Base-by-base conservation (phyloP, 2,113 vertebrate species). In the Arizona elegans region DNA sequence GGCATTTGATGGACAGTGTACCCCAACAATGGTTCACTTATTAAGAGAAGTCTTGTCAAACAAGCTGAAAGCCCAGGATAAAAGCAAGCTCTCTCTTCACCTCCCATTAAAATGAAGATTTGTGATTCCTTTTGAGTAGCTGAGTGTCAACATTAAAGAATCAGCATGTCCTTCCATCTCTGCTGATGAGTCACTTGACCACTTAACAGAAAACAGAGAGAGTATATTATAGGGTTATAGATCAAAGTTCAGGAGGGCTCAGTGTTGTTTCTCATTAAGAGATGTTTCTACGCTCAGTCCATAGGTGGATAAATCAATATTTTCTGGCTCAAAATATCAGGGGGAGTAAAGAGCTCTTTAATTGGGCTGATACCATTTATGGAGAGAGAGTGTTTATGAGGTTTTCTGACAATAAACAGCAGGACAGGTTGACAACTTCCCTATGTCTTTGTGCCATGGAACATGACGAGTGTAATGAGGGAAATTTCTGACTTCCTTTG, bases 131-230 rank as follows among this genome's bases (percentile, higher is more conserved):
- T 96, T 92, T 52, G 87, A 96, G 95, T 94, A 96, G 96, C 96
- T 92, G 90, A 95, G 93, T 90, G 93, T 96, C 96, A 93, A 95
- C 94, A 96, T 94, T 96, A 97, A 97, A 96, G 95, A 95, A 96
- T 95, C 93, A 90, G 91, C 93, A 81, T 93, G 93, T 96, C 94
- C 95, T 96, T 96, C 97, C 96, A 58, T 97, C 95, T 97, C 95
- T 96, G 96, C 95, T 96, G 96, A 97, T 95, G 93, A 91, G 94
- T 94, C 94, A 92, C 95, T 93, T 91, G 93, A 94, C 95, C 96
- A 97, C 97, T 97, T 97, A 97, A 96, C 96, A 97, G 97, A 97
- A 97, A 97, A 97, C 94, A 95, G 97, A 97, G 97, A 97, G 96
- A 96, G 93, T 95, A 94, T 97, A 97, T 97, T 97, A 97, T 93